A percentile compares a stretch with the other conserved stretches of the same genome.
Conservation (phyloP, 2,797 vertebrate species). For the Chromis chromis region DNA sequence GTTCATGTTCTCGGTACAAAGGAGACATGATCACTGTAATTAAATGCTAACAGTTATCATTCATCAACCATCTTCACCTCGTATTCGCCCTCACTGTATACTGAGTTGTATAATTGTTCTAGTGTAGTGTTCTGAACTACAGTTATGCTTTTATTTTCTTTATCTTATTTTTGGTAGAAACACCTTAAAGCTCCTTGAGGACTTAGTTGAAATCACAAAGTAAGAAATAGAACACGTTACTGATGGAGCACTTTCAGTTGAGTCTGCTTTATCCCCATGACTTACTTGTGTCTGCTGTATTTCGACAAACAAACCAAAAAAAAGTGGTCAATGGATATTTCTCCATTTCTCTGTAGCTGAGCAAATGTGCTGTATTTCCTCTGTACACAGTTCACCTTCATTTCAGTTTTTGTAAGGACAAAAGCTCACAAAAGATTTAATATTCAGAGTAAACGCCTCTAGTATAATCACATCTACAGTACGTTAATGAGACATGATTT, state of each 20-base stretch:
- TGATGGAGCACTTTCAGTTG: not conserved
- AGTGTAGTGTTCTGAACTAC: not conserved
- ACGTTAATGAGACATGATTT: conserved; percentile 66
- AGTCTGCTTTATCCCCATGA: not conserved
- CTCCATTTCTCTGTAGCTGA: conserved; percentile 9
- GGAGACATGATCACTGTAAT: too few species aligned
- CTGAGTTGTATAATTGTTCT: too few species aligned
- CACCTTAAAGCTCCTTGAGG: not conserved
- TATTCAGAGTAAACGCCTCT: conserved; percentile 45
- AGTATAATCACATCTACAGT: conserved; percentile 59
- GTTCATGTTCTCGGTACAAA: too few species aligned
- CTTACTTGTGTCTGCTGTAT: not conserved
- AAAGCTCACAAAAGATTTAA: conserved; percentile 11
- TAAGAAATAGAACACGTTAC: not conserved
- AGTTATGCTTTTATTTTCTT: not conserved
- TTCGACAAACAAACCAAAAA: not conserved
- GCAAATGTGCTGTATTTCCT: conserved; percentile 8
- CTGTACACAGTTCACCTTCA: conserved; percentile 5
- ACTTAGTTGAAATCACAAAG: conserved; percentile 1
- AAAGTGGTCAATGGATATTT: not conserved
- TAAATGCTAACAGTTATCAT: too few species aligned
- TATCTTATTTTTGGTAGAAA: not conserved
- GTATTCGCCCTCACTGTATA: too few species aligned
- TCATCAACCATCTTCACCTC: too few species aligned
- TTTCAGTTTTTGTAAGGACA: conserved; percentile 32